Conservation (phyloP, 2,797 vertebrate species). For the Synanceia verrucosa region DNA sequence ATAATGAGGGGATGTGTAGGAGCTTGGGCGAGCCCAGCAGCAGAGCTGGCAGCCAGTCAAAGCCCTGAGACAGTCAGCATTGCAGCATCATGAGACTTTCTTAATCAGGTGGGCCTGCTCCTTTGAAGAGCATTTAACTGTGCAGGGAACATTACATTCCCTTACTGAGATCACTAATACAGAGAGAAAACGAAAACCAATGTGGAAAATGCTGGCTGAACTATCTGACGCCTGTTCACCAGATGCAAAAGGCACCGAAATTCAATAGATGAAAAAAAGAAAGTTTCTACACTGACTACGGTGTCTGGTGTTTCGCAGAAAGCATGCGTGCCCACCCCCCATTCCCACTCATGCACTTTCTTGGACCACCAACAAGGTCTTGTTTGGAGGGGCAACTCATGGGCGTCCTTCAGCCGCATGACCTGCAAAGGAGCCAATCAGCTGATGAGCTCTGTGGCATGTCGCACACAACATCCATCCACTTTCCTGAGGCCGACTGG, state of each 20-base stretch:
- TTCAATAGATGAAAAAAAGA: constrained; percentile 40
- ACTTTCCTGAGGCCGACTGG: constrained; percentile 61
- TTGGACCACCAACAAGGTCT: constrained; percentile 71
- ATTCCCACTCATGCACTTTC: constrained; percentile 37
- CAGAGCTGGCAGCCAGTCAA: constrained; percentile 61
- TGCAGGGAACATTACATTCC: constrained; percentile 35
- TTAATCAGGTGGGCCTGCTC: constrained; percentile 64
- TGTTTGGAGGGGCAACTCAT: constrained; percentile 56
- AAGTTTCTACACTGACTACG: constrained; percentile 19
- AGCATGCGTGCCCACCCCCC: not conserved
- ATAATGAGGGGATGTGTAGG: constrained; percentile 57
- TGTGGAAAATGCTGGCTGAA: constrained; percentile 22
- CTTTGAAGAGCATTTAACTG: constrained; percentile 41
- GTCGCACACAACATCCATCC: constrained; percentile 65
- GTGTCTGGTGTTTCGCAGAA: constrained; percentile 43
- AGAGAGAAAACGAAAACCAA: constrained; percentile 27
- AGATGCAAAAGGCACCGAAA: constrained; percentile 46
- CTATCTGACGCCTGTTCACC: constrained; percentile 44
- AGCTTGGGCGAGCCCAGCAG: constrained; percentile 48
- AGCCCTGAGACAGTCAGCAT: constrained; percentile 52
- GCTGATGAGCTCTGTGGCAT: constrained; percentile 63
- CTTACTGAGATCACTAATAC: constrained; percentile 3
- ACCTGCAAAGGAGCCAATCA: constrained; percentile 66
- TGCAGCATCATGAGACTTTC: constrained; percentile 65
- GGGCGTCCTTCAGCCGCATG: constrained; percentile 69